Evolutionary conservation across 53 echinoderm and acorn worm species (phyloP), one percentile per base, ranked within the genome.

Genomic region (Paracentrotus lividus): DNA sequence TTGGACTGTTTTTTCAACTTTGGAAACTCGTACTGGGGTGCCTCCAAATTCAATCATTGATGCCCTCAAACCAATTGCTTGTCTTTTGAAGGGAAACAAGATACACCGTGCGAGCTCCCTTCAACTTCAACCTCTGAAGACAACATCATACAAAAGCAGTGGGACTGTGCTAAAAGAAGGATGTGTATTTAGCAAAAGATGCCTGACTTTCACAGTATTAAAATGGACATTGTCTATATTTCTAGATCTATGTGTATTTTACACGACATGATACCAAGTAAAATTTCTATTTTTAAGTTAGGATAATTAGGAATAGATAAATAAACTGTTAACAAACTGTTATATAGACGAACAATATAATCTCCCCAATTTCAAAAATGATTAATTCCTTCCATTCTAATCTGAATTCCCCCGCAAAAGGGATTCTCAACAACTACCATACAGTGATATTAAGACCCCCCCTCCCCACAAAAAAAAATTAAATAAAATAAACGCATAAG

Each of bases 41-140:
- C 90, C 68, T 49, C 90, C 47, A 90, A 53, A 90, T 90, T 90
- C 90, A 90, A 90, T 90, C 90, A 69, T 69, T 72, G 43, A 90
- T 90, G 90, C 90, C 90, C 90, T 72, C 47, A n/a, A 90, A 90
- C 90, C 90, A 90, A 54, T 67, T 27, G 12, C 51, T 72, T 55
- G 72, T 57, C 89, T 44, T 43, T 47, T 38, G 42, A 89, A 89
- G 34, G 12, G 89, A 89, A 89, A 89, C 89, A 89, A 89, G 89
- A 89, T 89, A 89, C 89, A 64, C 16, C 13, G 26, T 45, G 81
- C 44, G 47, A 81, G 47, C 27, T 81, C 81, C 13, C 81, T 81
- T 49, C 18, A 27, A 81, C 81, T 81, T 45, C 47, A 10, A 26
- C n/a, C 42, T 81, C 26, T 47, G 47, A 81, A 45, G 81, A 47